Evolutionary conservation across 2,888 invertebrate genomes (phyloP), one percentile per base, ranked within the genome.

Genomic region (Calameuta pallipes): DNA sequence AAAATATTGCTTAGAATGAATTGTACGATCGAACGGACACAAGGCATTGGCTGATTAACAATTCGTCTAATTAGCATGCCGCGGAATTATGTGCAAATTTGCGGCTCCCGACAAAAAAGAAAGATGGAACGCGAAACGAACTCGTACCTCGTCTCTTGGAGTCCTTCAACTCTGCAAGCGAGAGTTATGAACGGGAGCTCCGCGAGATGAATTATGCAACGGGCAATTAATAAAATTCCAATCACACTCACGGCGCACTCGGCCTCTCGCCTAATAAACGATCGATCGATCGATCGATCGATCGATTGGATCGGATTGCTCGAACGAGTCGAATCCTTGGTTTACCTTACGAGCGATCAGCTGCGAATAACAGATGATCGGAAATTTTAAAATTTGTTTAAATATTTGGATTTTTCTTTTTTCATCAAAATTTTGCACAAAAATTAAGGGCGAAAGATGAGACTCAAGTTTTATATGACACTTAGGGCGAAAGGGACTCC

Each of bases 171-270:
- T 79, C 74, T 37, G 78, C 79, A 76, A 76, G 78, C 78, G 79
- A 80, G 81, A 82, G 80, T 85, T 82, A 85, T 83, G 80, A 81
- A 79, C 83, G 84, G 80, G 80, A 85, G 85, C 81, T 81, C 80
- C 79, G 76, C 80, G 80, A 75, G 80, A 88, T 89, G 87, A 87
- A 88, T 89, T 87, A 88, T 87, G 88, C 87, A 88, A 85, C 86
- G 84, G 79, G 82, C 86, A 87, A 88, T 88, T 88, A 88, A 88
- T 88, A 87, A 87, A 87, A 87, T 88, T 87, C 87, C 87, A 86
- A 88, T 87, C 87, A 88, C 86, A 87, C 83, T 85, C 84, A 78
- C 80, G 79, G 82, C 79, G 82, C 36, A 70, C 80, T 80, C 82
- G 81, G 80, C 79, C 79, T 80, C 79, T 78, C 80, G 82, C 79